These are phyloP conservation scores for Ptychoptera albimana DNA, from an alignment of 2,888 invertebrate species.

Conservation along the genomic window DNA sequence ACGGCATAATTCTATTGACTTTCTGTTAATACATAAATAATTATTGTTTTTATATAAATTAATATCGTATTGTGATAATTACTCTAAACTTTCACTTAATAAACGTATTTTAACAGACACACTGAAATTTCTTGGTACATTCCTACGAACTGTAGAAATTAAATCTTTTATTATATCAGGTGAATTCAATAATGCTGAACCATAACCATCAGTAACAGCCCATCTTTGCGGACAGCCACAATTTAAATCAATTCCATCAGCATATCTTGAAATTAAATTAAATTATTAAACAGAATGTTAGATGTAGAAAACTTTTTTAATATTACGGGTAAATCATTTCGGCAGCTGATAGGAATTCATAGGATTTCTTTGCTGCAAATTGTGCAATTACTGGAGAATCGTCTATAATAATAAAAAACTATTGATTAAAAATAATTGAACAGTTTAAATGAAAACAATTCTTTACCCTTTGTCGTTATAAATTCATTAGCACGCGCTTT, in stretches of 20 bases:
- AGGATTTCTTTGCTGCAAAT: constrained; percentile 76
- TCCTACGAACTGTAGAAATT: constrained; percentile 56
- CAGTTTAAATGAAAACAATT: constrained; percentile 2
- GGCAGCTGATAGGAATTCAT: constrained; percentile 74
- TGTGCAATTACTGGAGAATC: constrained; percentile 85
- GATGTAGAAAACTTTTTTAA: neutral
- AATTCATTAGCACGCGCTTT: constrained; percentile 77
- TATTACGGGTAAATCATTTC: constrained; percentile 62
- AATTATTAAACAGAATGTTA: constrained; percentile 11
- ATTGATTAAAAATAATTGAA: neutral
- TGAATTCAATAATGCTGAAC: constrained; percentile 63
- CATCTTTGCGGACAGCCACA: constrained; percentile 96
- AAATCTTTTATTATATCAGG: constrained; percentile 75
- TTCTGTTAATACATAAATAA: constrained; percentile 22
- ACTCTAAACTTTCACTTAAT: constrained; percentile 13
- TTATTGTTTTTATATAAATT: neutral
- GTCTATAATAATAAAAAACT: constrained; percentile 24
- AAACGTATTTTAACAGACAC: constrained; percentile 88
- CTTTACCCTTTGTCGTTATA: constrained; percentile 42
- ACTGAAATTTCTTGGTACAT: constrained; percentile 54
- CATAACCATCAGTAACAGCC: constrained; percentile 85
- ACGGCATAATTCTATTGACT: constrained; percentile 65
- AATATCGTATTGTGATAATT: neutral
- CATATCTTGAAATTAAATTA: constrained; percentile 36
- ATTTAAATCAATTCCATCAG: constrained; percentile 88